Percentiles rank a stretch among this genome's conserved stretches.
Conservation (phyloP, 2,113 vertebrate species). For the Aptenodytes forsteri region DNA sequence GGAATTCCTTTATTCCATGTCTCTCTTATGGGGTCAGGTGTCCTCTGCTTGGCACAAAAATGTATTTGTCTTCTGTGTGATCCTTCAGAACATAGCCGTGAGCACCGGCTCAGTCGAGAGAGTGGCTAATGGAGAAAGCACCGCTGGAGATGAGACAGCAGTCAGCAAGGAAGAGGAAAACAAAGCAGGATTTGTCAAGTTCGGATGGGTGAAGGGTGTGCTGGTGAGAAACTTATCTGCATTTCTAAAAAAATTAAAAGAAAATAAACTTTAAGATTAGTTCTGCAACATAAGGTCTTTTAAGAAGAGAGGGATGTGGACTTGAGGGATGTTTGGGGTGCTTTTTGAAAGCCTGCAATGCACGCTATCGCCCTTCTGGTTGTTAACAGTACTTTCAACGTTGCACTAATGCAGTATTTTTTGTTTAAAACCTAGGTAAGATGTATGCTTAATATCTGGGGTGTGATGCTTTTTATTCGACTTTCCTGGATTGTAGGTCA, state of each 20-base stretch:
- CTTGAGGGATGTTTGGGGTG: not conserved
- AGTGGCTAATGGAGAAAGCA: slow-evolving; percentile 78
- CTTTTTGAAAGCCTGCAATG: not conserved
- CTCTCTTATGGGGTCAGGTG: not conserved
- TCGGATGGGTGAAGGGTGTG: slow-evolving; percentile 98
- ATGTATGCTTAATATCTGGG: slow-evolving; percentile 99
- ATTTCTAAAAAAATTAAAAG: not conserved
- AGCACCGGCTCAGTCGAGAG: slow-evolving; percentile 75
- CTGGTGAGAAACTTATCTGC: slow-evolving; percentile 82
- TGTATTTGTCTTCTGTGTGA: slow-evolving; percentile 1
- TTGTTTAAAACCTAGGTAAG: slow-evolving; percentile 83
- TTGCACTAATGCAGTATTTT: not conserved
- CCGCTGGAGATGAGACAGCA: slow-evolving; percentile 79
- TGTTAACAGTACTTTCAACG: not conserved
- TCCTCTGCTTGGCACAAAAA: not conserved
- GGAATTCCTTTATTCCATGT: not conserved
- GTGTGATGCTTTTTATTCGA: slow-evolving; percentile 98
- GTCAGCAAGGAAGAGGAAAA: slow-evolving; percentile 70
- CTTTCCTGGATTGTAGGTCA: slow-evolving; percentile 98
- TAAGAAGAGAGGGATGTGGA: not conserved
- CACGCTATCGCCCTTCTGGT: not conserved
- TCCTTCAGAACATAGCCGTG: slow-evolving; percentile 79
- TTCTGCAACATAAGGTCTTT: not conserved
- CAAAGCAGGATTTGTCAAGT: slow-evolving; percentile 82
- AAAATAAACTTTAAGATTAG: not conserved